Evolutionary conservation across 2,113 vertebrate species (phyloP), one percentile per base, ranked within the genome.

Genomic region (Percopsis transmontana): DNA sequence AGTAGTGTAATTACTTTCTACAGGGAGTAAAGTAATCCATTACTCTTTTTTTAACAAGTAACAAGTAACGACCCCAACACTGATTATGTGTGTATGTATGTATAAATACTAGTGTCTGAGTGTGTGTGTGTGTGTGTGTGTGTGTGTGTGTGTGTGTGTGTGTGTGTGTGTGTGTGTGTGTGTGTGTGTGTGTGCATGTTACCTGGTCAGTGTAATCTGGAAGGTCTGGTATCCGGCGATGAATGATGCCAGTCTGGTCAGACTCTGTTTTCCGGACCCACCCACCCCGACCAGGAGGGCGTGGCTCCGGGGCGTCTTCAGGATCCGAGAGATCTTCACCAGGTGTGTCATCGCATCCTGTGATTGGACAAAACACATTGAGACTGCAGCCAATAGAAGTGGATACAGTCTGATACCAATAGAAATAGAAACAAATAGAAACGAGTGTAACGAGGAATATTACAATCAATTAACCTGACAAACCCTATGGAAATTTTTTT

Each of bases 251-350:
- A 95, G 71, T 68, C 91, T 88, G 41, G 92, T 94, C 77, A 95
- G 88, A 63, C 93, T 95, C 83, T 94, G 93, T 72, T 94, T 95
- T 54, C 94, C 94, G 15, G 94, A 95, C 63, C 94, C 94, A 2
- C 93, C 94, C 8, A 95, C 94, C 21, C 94, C 94, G 16, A 95
- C 94, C 70, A 95, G 66, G 74, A 95, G 73, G 8, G 93, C 93
- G 81, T 94, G 94, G 61, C 94, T 93, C 84, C 91, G 91, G 2
- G 92, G 90, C 20, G 92, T 94, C 39, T 90, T 78, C 74, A 95
- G 91, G 81, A 95, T 90, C 44, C 93, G 85, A 0, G 93, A 95
- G 84, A 95, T 92, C 85, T 93, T 91, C 77, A 94, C 80, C 84
- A 95, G 88, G 83, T 94, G 94, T 44, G 80, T 85, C 86, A 95